Conservation (phyloP, 2,113 vertebrate genomes). For the Oncorhynchus keta region DNA sequence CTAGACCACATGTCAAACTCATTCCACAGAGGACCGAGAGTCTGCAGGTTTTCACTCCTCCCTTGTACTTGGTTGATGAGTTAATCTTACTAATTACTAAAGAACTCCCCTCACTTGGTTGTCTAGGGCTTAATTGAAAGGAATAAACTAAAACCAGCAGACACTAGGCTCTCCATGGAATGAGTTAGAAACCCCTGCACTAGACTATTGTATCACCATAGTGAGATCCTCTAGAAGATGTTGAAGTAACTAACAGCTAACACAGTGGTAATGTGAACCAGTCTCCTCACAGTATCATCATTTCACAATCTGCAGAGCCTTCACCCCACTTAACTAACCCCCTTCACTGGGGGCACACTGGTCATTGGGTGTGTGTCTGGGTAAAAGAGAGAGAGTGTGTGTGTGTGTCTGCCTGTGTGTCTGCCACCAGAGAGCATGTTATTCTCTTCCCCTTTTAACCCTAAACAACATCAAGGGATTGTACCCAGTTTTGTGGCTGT, state of each 20-base stretch:
- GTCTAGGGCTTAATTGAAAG: no score
- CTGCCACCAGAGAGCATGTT: constrained; percentile 40
- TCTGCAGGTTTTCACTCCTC: no score
- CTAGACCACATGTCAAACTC: no score
- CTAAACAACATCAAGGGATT: constrained; percentile 72
- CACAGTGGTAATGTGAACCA: not conserved
- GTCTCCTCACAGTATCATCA: constrained; percentile 58
- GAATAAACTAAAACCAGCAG: no score
- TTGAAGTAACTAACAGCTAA: no score
- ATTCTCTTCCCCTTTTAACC: constrained; percentile 63
- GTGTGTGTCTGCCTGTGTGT: not conserved
- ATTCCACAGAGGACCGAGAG: no score
- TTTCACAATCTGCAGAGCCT: constrained; percentile 67
- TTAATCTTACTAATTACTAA: no score
- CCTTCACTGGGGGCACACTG: not conserved
- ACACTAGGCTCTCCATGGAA: no score
- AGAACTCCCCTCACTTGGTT: no score
- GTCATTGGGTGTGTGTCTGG: no score
- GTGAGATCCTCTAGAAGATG: constrained; percentile 17
- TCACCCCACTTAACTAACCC: constrained; percentile 33
- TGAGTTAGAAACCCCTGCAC: constrained; percentile 5
- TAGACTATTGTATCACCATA: constrained; percentile 42
- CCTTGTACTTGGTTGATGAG: no score
- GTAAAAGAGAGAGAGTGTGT: not conserved
- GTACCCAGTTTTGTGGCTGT: constrained; percentile 79